Evolutionary conservation across 2,797 vertebrate genomes (phyloP), one percentile per base, ranked within the genome.

Genomic region (Arctocebus calabarensis): DNA sequence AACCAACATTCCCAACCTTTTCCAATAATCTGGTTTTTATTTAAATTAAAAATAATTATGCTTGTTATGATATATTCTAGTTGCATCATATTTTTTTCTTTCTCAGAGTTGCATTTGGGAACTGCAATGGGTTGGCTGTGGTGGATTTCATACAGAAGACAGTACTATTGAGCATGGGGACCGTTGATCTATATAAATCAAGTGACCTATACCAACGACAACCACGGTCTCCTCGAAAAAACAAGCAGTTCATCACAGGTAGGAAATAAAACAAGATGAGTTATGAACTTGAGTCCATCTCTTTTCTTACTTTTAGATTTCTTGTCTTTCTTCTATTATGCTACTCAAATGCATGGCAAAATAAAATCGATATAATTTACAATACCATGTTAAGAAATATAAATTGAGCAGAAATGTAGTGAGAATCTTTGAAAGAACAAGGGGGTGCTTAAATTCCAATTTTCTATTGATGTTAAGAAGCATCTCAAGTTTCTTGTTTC

Each of bases 121-220:
- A 99, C 98, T 99, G 99, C 98, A 99, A 98, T 92, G 99, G 99
- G 91, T 98, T 99, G 90, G 99, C 98, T 0, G 98, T 99, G 92
- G 99, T 99, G 98, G 99, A 99, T 98, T 99, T 99, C 97, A 98
- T 99, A 97, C 99, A 99, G 99, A 99, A 99, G 98, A 99, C 98
- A 66, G 96, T 99, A 62, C 97, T 99, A 90, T 98, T 99, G 97
- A 99, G 99, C 98, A 99, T 99, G 99, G 99, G 99, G 43, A 99
- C 99, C 37, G 97, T 99, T 97, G 99, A 99, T 88, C 97, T 99
- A 20, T 99, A 99, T 1, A 99, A 99, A 96, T 99, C 99, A 4
- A 99, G 99, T 1, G 99, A 99, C 97, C 99, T 99, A 2, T 99
- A 99, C 98, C 99, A 99, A 96, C 99, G 99, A 71, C 99, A 99